These are phyloP conservation scores for Halcyon leucocephala DNA, from an alignment of 2,797 vertebrate species.

Conservation along the genomic window DNA sequence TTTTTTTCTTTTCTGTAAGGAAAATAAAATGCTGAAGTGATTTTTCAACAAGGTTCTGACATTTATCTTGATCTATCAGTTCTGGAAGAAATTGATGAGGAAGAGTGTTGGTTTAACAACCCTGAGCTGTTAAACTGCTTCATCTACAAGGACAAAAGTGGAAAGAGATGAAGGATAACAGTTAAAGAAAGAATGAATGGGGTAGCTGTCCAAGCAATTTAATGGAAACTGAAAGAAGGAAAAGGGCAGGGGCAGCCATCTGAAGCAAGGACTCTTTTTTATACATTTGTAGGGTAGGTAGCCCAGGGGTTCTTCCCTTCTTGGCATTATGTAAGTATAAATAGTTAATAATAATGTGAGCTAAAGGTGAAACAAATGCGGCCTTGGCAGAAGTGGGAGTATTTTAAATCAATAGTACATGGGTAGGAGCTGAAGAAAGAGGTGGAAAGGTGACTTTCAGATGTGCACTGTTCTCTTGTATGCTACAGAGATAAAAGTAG, in stretches of 20 bases:
- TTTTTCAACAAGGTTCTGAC: neutral
- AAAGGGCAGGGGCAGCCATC: neutral
- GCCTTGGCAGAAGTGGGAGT: neutral
- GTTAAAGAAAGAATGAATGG: neutral
- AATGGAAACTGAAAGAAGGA: neutral
- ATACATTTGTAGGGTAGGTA: neutral
- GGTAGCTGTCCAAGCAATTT: neutral
- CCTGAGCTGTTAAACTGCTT: neutral
- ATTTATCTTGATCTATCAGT: neutral
- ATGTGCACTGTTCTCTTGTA: neutral
- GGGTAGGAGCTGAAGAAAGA: neutral
- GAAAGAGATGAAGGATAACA: neutral
- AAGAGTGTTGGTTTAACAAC: neutral
- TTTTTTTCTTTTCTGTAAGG: neutral
- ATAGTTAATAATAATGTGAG: neutral
- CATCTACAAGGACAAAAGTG: neutral
- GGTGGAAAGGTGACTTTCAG: neutral
- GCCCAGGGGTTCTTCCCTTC: neutral
- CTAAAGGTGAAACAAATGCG: neutral
- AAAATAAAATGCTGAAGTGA: neutral
- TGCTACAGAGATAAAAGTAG: neutral
- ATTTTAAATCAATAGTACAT: neutral
- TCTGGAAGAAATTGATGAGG: neutral
- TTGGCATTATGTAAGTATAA: neutral
- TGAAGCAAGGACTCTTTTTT: neutral